Conservation (phyloP, 2,113 vertebrate genomes). For the Ictidomys tridecemlineatus region DNA sequence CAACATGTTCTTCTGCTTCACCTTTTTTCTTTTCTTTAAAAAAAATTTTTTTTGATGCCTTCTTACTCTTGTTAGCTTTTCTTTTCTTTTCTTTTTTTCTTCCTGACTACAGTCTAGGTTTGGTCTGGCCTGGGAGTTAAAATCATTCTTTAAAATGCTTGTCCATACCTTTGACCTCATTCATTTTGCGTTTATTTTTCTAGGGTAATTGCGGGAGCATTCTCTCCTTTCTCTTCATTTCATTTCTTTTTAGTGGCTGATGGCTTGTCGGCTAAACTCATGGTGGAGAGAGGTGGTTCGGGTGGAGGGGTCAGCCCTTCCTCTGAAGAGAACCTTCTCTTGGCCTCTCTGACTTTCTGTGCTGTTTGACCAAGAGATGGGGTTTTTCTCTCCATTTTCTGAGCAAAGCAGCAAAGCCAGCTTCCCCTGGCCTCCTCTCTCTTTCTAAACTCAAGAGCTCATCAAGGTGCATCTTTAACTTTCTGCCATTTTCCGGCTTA, state of each 20-base stretch:
- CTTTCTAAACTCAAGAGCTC: neutral
- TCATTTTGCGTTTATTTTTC: conserved; percentile 28
- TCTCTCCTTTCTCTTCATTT: neutral
- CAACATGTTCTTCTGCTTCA: neutral
- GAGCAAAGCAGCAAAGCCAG: neutral
- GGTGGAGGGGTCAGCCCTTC: neutral
- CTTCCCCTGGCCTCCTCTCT: neutral
- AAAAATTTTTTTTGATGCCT: no score
- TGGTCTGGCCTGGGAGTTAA: neutral
- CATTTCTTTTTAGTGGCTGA: neutral
- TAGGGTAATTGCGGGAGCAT: neutral
- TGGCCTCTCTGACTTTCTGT: neutral
- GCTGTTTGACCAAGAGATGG: neutral
- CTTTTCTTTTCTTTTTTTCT: neutral
- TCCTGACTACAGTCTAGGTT: neutral
- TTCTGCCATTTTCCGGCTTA: neutral
- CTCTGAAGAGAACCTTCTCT: neutral
- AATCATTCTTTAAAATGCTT: neutral
- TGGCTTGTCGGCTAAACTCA: neutral
- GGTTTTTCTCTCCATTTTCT: neutral
- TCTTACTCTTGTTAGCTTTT: neutral
- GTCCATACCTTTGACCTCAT: neutral
- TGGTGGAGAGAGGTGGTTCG: neutral
- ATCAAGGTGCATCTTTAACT: neutral
- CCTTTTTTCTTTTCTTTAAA: neutral